Percentiles rank a stretch among this genome's conserved stretches.
Evolutionary conservation across 1,140 invertebrate species (phyloP).

Genomic region (Maniola jurtina): DNA sequence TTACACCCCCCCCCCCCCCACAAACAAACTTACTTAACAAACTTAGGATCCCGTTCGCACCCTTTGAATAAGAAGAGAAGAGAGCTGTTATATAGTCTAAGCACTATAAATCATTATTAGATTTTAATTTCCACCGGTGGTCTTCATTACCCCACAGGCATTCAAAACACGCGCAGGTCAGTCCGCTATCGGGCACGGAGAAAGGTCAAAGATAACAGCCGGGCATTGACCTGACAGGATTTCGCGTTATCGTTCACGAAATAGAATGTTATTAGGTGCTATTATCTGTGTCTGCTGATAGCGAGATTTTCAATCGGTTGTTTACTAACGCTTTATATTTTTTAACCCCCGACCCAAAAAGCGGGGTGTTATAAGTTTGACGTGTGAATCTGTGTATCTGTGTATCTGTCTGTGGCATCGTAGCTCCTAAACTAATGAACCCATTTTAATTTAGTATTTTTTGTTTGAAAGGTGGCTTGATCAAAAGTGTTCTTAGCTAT

Average conservation of each 20-base stretch:
- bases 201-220: slow-evolving; percentile 32
- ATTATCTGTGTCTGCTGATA: slow-evolving; percentile 14
- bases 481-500: too few relatives aligned
- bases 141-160: not conserved
- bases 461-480: too few relatives aligned
- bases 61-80: too few relatives aligned
- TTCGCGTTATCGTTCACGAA: slow-evolving; percentile 18
- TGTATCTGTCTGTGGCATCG: too few relatives aligned
- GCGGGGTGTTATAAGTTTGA: too few relatives aligned
- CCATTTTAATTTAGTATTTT: too few relatives aligned
- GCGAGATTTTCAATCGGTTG: slow-evolving; percentile 11
- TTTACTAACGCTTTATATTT: not conserved
- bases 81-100: not conserved
- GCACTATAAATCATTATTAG: not conserved
- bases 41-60: too few relatives aligned
- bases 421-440: too few relatives aligned
- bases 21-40: too few relatives aligned
- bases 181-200: slow-evolving; percentile 21
- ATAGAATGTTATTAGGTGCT: slow-evolving; percentile 16
- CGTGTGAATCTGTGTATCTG: too few relatives aligned
- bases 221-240: slow-evolving; percentile 18
- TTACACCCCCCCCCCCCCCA: too few relatives aligned
- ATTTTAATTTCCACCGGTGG: not conserved
- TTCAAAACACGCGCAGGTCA: slow-evolving; percentile 25
- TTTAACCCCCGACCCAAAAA: too few relatives aligned